phyloP scores from a whole-genome alignment of 2,113 vertebrate genomes.

The Clinocottus analis region DNA sequence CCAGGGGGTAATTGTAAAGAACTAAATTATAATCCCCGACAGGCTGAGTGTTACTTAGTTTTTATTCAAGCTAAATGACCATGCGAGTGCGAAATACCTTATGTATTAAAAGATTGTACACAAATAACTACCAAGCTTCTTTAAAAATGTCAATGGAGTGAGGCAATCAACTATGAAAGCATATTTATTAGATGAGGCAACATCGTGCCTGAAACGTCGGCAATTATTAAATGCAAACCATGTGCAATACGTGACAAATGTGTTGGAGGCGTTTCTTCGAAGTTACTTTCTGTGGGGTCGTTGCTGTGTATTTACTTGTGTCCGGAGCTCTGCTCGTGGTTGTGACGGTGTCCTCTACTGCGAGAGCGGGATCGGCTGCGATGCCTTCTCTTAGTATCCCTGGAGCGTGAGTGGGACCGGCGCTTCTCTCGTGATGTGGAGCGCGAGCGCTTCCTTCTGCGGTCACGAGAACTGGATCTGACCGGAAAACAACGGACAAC shows the following conservation, averaged over 20 bases:
- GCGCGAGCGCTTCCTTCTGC: conserved; percentile 86
- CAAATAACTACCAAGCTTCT: not conserved
- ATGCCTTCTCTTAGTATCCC: conserved; percentile 90
- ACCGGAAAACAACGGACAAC: not conserved
- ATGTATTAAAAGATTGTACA: not conserved
- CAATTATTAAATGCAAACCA: no score
- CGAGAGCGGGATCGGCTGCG: conserved; percentile 91
- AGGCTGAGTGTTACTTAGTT: not conserved
- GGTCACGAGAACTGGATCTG: conserved; percentile 93
- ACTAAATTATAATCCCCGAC: not conserved
- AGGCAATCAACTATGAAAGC: no score
- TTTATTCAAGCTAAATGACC: not conserved
- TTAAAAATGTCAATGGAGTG: no score
- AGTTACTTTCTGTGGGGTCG: not conserved
- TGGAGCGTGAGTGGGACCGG: conserved; percentile 88
- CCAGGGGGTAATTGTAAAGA: no score
- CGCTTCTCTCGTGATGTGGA: conserved; percentile 87
- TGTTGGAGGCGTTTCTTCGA: not conserved
- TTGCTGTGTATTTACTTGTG: conserved; percentile 85
- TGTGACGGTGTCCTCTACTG: conserved; percentile 88
- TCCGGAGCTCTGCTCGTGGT: conserved; percentile 89
- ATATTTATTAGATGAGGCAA: not conserved
- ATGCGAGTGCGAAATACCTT: not conserved
- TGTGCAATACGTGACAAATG: not conserved
- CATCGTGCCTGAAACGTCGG: no score